Percentiles rank a stretch among this genome's conserved stretches.
These are phyloP conservation scores for Neodiprion pinetum DNA, from an alignment of 1,140 invertebrate species.

Conservation along the genomic window DNA sequence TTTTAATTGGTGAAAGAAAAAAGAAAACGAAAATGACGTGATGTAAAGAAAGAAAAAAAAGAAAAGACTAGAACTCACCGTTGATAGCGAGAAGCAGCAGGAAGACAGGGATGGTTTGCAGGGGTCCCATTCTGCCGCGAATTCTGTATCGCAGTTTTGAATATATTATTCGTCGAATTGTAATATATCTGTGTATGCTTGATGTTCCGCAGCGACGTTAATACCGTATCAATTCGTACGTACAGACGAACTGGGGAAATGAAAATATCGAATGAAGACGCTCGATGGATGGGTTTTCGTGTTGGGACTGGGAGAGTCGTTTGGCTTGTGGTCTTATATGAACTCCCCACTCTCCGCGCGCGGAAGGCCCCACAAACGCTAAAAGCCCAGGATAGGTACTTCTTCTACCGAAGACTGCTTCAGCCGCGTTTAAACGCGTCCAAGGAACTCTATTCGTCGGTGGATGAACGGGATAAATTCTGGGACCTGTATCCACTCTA, in stretches of 20 bases:
- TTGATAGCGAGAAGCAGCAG: constrained; percentile 49
- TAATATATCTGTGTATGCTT: too few species aligned
- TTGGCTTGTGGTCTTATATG: constrained; percentile 61
- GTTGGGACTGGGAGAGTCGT: constrained; percentile 60
- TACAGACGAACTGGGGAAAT: constrained; percentile 27
- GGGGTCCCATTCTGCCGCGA: constrained; percentile 43
- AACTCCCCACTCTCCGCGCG: constrained; percentile 54
- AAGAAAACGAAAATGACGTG: too few species aligned
- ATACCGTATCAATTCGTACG: not conserved
- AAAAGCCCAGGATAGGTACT: not conserved
- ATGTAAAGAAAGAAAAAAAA: too few species aligned
- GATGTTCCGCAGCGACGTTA: too few species aligned
- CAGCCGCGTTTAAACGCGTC: not conserved
- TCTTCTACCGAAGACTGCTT: not conserved
- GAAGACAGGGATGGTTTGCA: constrained; percentile 45
- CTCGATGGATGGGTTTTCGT: constrained; percentile 60
- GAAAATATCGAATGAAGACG: constrained; percentile 46
- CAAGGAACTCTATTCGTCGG: too few species aligned
- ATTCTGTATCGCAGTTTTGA: too few species aligned
- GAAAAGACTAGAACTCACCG: constrained; percentile 43
- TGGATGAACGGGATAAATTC: too few species aligned
- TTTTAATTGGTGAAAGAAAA: too few species aligned
- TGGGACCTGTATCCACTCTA: too few species aligned
- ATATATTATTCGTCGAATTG: too few species aligned
- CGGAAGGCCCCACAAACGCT: constrained; percentile 21